Base-by-base conservation (phyloP, 2,113 vertebrate species). In the Upupa epops region DNA sequence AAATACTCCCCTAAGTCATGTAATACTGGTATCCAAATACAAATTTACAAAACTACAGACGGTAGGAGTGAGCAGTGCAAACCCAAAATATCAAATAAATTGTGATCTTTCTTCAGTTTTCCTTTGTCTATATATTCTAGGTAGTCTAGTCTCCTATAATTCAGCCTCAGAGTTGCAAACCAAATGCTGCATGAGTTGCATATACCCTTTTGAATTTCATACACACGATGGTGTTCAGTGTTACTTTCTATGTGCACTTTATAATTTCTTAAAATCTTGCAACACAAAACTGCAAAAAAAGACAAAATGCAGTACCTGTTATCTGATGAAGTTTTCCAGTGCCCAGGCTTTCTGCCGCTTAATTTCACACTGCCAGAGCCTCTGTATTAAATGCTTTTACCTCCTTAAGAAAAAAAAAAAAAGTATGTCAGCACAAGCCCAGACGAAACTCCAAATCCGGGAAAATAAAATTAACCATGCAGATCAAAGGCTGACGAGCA, bases 401-500 rank as follows among this genome's bases (percentile, higher is more conserved):
- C 93, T 65, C 80, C 87, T 91, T 88, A 49, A 66, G 58, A 78
- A 78, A 83, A 92, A 85, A 92, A 74, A 51, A 80, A 97, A 83
- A 97, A 91, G 92, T 97, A 90, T 97, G 96, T 96, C 97, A 95
- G 96, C 96, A 96, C 97, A 98, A 98, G 97, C 96, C 96, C 96
- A 94, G 96, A 96, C 97, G 90, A 97, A 97, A 96, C 97, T 91
- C 94, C 97, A 96, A 97, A 97, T 95, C 97, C 97, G 97, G 97
- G 97, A 97, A 98, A 97, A 98, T 97, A 96, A 97, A 97, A 98
- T 97, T 97, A 97, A 95, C 97, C 96, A 95, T 92, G 90, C 96
- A 98, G 97, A 99, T 99, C 98, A 99, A 99, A 99, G 98, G 96
- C 97, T 96, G 96, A 97, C 85, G 96, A 97, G 96, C 97, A 97